phyloP scores from a whole-genome alignment of 2,888 invertebrate species.

The Rhopalosiphum nymphaeae region DNA sequence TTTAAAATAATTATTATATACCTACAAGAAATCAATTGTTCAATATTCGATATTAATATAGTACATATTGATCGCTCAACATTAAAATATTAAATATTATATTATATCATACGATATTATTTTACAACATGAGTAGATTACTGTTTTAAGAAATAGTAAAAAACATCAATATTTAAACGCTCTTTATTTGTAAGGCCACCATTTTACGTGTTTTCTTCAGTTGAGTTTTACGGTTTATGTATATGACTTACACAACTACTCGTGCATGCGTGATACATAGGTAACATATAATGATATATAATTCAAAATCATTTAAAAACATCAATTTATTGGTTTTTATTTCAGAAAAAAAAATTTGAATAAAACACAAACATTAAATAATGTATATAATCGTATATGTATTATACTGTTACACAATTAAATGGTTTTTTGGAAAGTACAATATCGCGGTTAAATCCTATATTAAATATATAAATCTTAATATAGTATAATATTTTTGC shows the following conservation, averaged over 20 bases:
- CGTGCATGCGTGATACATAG: not conserved
- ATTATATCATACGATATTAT: not conserved
- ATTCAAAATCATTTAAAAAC: conserved; percentile 41
- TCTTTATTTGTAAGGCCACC: not conserved
- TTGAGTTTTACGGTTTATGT: not conserved
- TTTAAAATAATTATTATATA: not conserved
- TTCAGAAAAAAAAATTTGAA: conserved; percentile 40
- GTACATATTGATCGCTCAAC: not conserved
- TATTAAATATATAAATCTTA: not conserved
- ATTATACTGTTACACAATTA: not conserved
- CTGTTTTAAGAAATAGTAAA: not conserved
- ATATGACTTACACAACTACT: not conserved
- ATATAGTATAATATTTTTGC: not conserved
- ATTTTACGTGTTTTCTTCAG: not conserved
- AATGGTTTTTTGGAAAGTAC: not conserved
- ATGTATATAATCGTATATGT: not conserved
- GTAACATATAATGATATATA: not conserved
- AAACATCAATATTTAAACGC: not conserved
- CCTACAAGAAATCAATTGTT: not conserved
- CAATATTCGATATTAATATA: not conserved
- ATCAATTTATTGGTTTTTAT: conserved; percentile 51
- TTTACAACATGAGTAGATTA: not conserved
- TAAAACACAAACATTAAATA: conserved; percentile 25
- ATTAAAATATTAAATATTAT: too few species aligned
- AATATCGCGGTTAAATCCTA: not conserved